Evolutionary conservation across 2,797 vertebrate genomes (phyloP).

Genomic region (Enteromius viviparus): DNA sequence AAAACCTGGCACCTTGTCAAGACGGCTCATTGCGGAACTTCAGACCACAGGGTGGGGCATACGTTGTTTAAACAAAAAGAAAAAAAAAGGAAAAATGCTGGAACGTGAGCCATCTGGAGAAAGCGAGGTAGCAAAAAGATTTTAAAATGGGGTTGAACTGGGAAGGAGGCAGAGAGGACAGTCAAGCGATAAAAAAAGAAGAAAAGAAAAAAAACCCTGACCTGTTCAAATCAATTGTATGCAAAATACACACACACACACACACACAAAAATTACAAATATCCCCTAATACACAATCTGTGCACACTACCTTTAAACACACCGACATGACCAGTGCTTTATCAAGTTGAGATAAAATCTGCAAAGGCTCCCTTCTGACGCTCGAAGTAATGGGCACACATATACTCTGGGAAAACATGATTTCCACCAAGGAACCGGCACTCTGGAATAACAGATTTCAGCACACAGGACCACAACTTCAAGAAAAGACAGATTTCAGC

Average conservation of each 20-base stretch:
- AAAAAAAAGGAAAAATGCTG: constrained; percentile 59
- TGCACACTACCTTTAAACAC: constrained; percentile 29
- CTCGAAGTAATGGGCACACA: constrained; percentile 49
- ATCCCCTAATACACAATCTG: constrained; percentile 20
- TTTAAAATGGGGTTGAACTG: constrained; percentile 72
- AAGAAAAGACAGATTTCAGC: constrained; percentile 24
- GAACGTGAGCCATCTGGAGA: constrained; percentile 75
- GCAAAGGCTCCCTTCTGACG: constrained; percentile 41
- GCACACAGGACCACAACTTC: constrained; percentile 3
- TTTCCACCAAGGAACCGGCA: background rate
- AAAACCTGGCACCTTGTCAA: constrained; percentile 78
- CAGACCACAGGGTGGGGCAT: constrained; percentile 80
- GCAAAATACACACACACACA: background rate
- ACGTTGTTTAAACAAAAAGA: constrained; percentile 72
- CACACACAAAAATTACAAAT: constrained; percentile 8
- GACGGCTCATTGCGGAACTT: constrained; percentile 77
- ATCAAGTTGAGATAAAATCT: constrained; percentile 51
- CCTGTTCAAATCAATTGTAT: constrained; percentile 32
- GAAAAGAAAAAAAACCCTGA: constrained; percentile 4
- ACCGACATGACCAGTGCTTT: constrained; percentile 39
- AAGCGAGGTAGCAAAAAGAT: constrained; percentile 70
- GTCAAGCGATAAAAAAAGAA: constrained; percentile 32
- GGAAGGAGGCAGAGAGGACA: constrained; percentile 47
- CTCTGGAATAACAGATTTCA: constrained; percentile 28
- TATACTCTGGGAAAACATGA: constrained; percentile 33